Evolutionary conservation across 53 echinoderm and acorn worm species (phyloP).

Genomic region (Hippasteria phrygiana): DNA sequence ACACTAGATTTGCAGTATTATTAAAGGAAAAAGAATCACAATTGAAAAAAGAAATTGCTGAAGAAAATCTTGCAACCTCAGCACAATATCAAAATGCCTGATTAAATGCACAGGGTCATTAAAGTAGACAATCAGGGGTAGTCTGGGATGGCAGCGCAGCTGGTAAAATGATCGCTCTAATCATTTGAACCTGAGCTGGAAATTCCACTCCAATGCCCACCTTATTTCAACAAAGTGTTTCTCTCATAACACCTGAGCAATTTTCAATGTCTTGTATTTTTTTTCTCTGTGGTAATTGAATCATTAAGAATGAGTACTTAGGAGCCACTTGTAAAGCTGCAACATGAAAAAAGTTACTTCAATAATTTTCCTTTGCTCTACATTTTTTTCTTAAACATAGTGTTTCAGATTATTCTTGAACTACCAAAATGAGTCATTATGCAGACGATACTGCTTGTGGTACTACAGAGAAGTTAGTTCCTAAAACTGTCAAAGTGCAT

Average conservation of each 20-base stretch:
- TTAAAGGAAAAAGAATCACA: neutral
- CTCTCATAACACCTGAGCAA: neutral
- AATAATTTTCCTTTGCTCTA: too few relatives aligned
- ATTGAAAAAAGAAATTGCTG: neutral
- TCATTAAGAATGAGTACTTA: neutral
- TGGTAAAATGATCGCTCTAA: constrained; percentile 46
- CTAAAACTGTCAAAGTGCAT: neutral
- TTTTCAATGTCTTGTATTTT: neutral
- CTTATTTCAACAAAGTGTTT: neutral
- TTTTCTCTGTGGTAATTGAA: neutral
- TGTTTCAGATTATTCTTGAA: too few relatives aligned
- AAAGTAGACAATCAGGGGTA: constrained; percentile 4
- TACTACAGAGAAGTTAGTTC: neutral
- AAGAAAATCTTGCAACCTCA: neutral
- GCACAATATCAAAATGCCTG: neutral
- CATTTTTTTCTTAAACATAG: too few relatives aligned
- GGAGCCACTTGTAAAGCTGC: too few relatives aligned
- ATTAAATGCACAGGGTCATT: constrained; percentile 47
- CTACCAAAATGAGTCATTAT: too few relatives aligned
- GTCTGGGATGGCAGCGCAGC: neutral
- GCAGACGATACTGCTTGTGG: too few relatives aligned
- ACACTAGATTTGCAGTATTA: too few relatives aligned
- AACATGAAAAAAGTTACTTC: too few relatives aligned
- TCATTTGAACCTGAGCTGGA: constrained; percentile 12
- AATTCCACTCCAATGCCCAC: constrained; percentile 24